Evolutionary conservation across 2,888 invertebrate genomes (phyloP).

Genomic region (Athalia circularis): DNA sequence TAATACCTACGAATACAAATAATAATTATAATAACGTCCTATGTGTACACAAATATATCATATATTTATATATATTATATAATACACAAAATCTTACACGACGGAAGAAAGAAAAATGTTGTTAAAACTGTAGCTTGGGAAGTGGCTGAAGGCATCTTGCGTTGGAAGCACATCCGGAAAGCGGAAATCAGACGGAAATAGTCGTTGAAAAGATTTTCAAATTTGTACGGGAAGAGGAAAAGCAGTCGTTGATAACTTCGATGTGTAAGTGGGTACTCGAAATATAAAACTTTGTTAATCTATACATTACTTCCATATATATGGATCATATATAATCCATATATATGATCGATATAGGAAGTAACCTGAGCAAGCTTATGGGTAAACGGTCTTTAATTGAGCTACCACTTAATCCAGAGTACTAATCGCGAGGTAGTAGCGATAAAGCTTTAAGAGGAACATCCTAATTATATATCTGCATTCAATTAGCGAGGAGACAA

Average conservation of each 20-base stretch:
- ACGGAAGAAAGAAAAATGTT: not conserved
- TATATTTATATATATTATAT: not conserved
- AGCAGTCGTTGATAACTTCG: too few relatives aligned
- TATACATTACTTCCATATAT: too few relatives aligned
- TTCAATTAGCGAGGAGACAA: conserved; percentile 33
- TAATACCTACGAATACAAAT: too few relatives aligned
- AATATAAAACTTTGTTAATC: too few relatives aligned
- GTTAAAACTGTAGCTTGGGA: not conserved
- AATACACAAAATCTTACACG: not conserved
- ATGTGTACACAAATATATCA: not conserved
- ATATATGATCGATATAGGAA: not conserved
- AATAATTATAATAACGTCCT: too few relatives aligned
- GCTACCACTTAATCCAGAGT: not conserved
- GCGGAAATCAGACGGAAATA: not conserved
- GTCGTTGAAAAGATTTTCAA: not conserved
- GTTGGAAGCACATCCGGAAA: not conserved
- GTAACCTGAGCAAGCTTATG: not conserved
- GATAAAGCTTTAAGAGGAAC: conserved; percentile 13
- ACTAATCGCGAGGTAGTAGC: not conserved
- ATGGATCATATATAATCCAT: too few relatives aligned
- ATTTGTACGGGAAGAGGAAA: too few relatives aligned
- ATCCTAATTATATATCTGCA: conserved; percentile 23
- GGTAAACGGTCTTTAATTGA: not conserved
- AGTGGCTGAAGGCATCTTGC: conserved; percentile 5
- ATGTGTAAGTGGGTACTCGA: too few relatives aligned